Conservation (phyloP, 2,888 invertebrate species). For the Meteorus colon region DNA sequence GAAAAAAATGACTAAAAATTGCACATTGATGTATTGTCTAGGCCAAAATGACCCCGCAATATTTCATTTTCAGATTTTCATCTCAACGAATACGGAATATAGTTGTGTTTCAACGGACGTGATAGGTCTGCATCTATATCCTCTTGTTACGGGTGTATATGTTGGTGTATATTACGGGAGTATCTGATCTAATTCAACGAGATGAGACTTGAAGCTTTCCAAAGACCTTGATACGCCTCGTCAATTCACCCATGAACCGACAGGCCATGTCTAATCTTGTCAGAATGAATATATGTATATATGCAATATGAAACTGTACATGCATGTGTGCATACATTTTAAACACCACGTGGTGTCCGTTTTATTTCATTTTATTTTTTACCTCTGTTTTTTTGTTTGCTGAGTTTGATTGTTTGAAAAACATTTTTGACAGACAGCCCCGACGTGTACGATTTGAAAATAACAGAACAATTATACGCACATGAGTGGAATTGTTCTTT, state of each 20-base stretch:
- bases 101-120: too few relatives aligned
- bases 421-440: not conserved
- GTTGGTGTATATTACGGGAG: not conserved
- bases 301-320: not conserved
- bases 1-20: too few relatives aligned
- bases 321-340: not conserved
- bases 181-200: conserved; percentile 38
- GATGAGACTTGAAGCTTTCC: conserved; percentile 25
- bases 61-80: too few relatives aligned
- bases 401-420: not conserved
- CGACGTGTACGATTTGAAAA: not conserved
- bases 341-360: not conserved
- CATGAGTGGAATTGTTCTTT: too few relatives aligned
- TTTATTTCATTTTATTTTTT: not conserved
- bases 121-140: not conserved
- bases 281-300: not conserved
- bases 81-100: too few relatives aligned
- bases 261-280: conserved; percentile 14
- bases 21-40: too few relatives aligned
- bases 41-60: too few relatives aligned
- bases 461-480: not conserved
- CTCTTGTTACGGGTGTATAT: not conserved
- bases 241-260: conserved; percentile 26
- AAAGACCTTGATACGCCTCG: conserved; percentile 36
- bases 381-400: not conserved